Conservation (phyloP, 2,888 invertebrate genomes). For the Muscina levida region DNA sequence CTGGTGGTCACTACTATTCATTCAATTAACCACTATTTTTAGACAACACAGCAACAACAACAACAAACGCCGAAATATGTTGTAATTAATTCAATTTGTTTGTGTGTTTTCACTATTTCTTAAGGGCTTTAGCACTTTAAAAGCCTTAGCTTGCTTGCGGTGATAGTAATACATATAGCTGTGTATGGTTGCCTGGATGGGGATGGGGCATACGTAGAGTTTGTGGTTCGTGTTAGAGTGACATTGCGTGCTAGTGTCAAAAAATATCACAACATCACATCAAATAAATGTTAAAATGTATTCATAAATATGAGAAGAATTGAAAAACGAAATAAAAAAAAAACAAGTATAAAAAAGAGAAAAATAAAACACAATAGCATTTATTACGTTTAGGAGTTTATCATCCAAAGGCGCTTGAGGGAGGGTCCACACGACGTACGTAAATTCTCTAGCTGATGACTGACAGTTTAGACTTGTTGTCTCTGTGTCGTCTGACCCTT, state of each 20-base stretch:
- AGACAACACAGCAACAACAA: background rate
- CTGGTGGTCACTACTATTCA: slow-evolving; percentile 20
- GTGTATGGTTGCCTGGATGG: slow-evolving; percentile 40
- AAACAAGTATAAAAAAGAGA: slow-evolving; percentile 1
- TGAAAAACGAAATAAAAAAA: slow-evolving; percentile 25
- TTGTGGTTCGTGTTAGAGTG: slow-evolving; percentile 66
- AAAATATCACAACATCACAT: slow-evolving; percentile 80
- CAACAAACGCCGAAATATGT: slow-evolving; percentile 72
- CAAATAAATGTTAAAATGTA: slow-evolving; percentile 77
- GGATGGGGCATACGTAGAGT: slow-evolving; percentile 65
- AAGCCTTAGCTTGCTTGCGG: slow-evolving; percentile 9
- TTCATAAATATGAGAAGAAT: slow-evolving; percentile 34
- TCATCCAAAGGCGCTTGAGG: slow-evolving; percentile 51
- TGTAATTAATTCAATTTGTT: slow-evolving; percentile 77
- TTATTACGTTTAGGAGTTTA: slow-evolving; percentile 15
- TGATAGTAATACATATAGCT: background rate
- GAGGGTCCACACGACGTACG: slow-evolving; percentile 45
- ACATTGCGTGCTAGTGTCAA: slow-evolving; percentile 79
- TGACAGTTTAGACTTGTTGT: slow-evolving; percentile 60
- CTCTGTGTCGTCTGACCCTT: slow-evolving; percentile 46
- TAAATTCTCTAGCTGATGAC: slow-evolving; percentile 41
- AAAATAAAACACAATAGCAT: slow-evolving; percentile 50
- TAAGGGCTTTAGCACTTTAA: slow-evolving; percentile 49
- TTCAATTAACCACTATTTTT: slow-evolving; percentile 51
- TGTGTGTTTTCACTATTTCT: slow-evolving; percentile 14